Evolutionary conservation across 2,113 vertebrate genomes (phyloP), one percentile per base, ranked within the genome.

Genomic region (Ammospiza nelsoni): DNA sequence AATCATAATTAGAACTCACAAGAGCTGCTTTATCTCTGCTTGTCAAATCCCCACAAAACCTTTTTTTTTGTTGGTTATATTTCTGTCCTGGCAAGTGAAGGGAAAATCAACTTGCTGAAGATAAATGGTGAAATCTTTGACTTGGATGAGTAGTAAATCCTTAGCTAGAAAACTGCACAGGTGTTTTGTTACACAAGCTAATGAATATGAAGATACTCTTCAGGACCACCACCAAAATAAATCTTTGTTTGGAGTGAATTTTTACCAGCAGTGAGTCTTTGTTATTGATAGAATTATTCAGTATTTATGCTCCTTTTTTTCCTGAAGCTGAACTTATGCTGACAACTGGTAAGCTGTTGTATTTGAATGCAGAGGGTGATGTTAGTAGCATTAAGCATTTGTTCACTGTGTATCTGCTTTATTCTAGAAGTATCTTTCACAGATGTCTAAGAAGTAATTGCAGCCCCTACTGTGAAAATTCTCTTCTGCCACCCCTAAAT

Each of bases 31-130:
- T 75, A 94, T 71, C 31, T 81, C 28, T 49, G 22, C 71, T 69
- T 89, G 72, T 92, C 75, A 76, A 79, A 74, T 55, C 23, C 65
- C 41, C 39, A 62, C 33, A 81, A 84, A 84, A 28, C 61, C 41
- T 48, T 14, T 49, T 92, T 92, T 61, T 76, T 92, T 78, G 28
- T 79, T 66, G 7, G 37, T 72, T 87, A 31, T 80, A 74, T 79
- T 96, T 89, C 91, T 92, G 91, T 89, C 88, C 63, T 76, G 78
- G 46, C 85, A 97, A 94, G 87, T 94, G 86, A 90, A 94, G 87
- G 77, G 67, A 77, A 89, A 61, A 44, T 57, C 15, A 52, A 4
- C 16, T 77, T 90, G 72, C 46, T 66, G 39, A 81, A 87, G 92
- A 90, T 89, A 90, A 90, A 88, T 88, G 67, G 31, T 80, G 78